Percentiles rank a stretch among this genome's conserved stretches.
Conservation (phyloP, 2,797 vertebrate genomes). For the Tenualosa ilisha region DNA sequence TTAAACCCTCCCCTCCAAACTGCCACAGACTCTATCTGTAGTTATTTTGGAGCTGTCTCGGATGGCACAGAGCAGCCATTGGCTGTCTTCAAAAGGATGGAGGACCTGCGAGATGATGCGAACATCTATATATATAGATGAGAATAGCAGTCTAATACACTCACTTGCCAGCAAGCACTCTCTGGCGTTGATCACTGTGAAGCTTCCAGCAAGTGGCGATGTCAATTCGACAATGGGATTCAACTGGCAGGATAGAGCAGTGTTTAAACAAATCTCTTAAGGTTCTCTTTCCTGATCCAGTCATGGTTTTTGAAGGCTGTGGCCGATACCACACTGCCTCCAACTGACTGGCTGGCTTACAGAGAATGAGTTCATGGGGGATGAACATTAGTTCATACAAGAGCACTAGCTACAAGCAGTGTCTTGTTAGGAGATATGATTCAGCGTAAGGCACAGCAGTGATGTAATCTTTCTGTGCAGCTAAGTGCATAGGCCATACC, state of each 20-base stretch:
- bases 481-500: not conserved
- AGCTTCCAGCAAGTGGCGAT: not conserved
- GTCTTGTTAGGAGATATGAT: not conserved
- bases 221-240: conserved; percentile 19
- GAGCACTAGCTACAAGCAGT: not conserved
- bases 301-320: not conserved
- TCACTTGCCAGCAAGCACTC: not conserved
- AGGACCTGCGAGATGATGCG: conserved; percentile 28
- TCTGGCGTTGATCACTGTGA: not conserved
- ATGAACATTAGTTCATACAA: not conserved
- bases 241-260: not conserved
- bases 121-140: conserved; percentile 7
- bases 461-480: not conserved
- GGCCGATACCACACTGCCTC: not conserved
- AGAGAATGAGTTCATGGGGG: not conserved
- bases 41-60: conserved; percentile 46
- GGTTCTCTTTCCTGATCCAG: not conserved
- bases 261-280: not conserved
- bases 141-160: not conserved
- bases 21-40: conserved; percentile 22
- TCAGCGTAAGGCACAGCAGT: not conserved
- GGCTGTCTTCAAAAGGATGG: conserved; percentile 34
- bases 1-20: not conserved
- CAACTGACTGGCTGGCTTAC: not conserved
- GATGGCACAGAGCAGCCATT: conserved; percentile 28